phyloP scores from a whole-genome alignment of 2,113 vertebrate genomes.

The Donacobius atricapilla region DNA sequence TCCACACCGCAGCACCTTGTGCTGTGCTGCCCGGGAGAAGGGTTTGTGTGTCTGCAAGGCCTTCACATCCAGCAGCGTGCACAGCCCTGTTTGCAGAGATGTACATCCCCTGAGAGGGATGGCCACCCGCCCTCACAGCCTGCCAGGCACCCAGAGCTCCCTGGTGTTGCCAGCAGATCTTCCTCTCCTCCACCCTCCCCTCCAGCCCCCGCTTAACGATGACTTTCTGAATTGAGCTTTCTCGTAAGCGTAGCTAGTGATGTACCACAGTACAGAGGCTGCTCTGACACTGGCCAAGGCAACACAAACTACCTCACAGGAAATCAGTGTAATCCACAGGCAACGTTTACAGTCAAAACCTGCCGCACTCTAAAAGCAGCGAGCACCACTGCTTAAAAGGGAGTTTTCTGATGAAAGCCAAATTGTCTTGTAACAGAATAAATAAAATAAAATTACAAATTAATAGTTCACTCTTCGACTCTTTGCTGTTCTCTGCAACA shows the following conservation, averaged over 20 bases:
- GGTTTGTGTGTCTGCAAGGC: slow-evolving; percentile 18
- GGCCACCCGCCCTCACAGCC: neutral
- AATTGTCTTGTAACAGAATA: neutral
- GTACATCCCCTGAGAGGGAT: neutral
- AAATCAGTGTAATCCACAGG: neutral
- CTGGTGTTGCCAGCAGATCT: neutral
- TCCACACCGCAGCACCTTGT: neutral
- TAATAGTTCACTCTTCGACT: neutral
- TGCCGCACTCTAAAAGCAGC: neutral
- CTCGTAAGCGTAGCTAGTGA: neutral
- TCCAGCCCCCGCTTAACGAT: neutral
- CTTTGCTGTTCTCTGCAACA: neutral
- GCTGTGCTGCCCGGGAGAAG: neutral
- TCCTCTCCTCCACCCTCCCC: neutral
- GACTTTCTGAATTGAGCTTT: neutral
- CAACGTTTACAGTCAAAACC: neutral
- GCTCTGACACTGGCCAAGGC: neutral
- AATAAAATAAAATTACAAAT: neutral
- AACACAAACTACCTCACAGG: neutral
- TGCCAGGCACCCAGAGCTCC: neutral
- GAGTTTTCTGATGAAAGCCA: neutral
- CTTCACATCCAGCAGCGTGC: slow-evolving; percentile 2
- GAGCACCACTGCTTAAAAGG: neutral
- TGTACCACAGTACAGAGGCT: neutral
- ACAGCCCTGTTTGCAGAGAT: neutral